A percentile compares a stretch with the other conserved stretches of the same genome.
Conservation (phyloP, 35 echinoderm and acorn worm species). For the Ophiothrix spiculata region DNA sequence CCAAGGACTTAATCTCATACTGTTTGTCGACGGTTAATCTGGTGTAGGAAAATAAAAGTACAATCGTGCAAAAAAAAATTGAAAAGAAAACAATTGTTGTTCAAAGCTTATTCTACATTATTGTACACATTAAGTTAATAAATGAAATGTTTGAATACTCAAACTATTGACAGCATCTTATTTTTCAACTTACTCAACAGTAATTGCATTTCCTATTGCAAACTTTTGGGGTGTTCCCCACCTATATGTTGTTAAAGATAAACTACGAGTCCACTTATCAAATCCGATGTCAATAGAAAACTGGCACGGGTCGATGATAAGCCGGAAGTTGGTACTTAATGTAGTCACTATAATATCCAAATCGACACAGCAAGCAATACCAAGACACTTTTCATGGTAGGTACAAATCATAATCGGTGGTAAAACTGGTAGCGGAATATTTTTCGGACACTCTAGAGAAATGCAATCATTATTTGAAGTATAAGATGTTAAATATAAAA, state of each 20-base stretch:
- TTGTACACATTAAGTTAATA: no score
- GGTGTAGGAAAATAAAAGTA: no score
- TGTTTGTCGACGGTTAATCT: constrained; percentile 15
- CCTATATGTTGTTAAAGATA: not conserved
- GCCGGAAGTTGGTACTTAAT: constrained; percentile 4
- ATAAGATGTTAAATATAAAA: no score
- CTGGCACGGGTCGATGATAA: constrained; percentile 34
- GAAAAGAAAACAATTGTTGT: no score
- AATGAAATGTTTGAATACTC: no score
- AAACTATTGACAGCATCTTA: no score
- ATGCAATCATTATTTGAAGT: not conserved
- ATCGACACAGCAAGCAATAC: constrained; percentile 28
- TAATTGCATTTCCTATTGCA: no score
- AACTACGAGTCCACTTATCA: not conserved
- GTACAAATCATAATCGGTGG: constrained; percentile 7
- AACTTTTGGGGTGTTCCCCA: no score
- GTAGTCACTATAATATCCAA: not conserved
- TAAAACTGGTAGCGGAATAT: not conserved
- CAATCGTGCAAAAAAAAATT: no score
- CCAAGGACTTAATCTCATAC: constrained; percentile 2
- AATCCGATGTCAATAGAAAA: not conserved
- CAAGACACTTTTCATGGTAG: constrained; percentile 27
- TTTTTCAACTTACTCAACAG: no score
- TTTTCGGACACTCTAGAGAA: constrained; percentile 8
- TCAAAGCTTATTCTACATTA: no score